phyloP scores from a whole-genome alignment of 2,888 invertebrate genomes.

The Gnatocerus cornutus region DNA sequence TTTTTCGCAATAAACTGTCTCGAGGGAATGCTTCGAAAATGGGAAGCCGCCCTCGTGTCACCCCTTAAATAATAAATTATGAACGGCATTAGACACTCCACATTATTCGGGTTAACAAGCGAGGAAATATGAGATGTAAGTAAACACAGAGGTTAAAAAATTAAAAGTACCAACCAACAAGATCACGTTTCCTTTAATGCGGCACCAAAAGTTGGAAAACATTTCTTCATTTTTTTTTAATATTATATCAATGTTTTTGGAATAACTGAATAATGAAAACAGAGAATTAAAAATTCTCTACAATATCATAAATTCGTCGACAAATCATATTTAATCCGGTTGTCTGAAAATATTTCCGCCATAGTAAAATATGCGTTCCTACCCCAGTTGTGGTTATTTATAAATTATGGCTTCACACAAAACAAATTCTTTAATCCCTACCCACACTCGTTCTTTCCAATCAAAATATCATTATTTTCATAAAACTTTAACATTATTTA shows the following conservation, averaged over 20 bases:
- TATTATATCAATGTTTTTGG: too few species aligned
- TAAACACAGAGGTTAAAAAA: neutral
- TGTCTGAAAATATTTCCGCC: too few species aligned
- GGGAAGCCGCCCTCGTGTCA: slow-evolving; percentile 40
- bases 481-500: neutral
- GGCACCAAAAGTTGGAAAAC: too few species aligned
- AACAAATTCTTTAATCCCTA: neutral
- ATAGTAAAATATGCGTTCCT: neutral
- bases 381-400: neutral
- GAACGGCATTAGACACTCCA: slow-evolving; percentile 30
- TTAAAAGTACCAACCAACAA: too few species aligned
- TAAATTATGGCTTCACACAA: neutral
- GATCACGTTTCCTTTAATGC: too few species aligned
- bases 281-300: too few species aligned
- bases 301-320: too few species aligned
- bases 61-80: slow-evolving; percentile 51
- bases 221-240: too few species aligned
- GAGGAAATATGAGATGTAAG: slow-evolving; percentile 8
- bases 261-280: too few species aligned
- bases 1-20: slow-evolving; percentile 67
- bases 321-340: too few species aligned
- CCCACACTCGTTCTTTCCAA: neutral
- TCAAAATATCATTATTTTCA: neutral
- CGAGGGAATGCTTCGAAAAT: slow-evolving; percentile 53
- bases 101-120: slow-evolving; percentile 37